Base-by-base conservation (phyloP, 2,797 vertebrate species). In the Gobio occitaniae region DNA sequence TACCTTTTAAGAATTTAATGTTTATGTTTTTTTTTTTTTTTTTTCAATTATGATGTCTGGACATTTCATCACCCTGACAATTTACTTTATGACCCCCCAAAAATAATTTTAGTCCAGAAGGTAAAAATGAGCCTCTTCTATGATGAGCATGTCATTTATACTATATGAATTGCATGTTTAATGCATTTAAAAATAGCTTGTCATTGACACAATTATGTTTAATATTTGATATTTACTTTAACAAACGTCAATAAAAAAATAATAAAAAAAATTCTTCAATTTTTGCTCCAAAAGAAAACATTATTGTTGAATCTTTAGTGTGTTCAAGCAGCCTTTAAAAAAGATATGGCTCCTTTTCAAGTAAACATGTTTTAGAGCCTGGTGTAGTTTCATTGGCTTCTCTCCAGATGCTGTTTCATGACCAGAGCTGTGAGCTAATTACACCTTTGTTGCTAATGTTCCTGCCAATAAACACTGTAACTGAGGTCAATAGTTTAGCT, bases 401-500 rank as follows among this genome's bases (percentile, higher is more conserved):
- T 80, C 77, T 88, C 90, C 90, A 90, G 90, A 90, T 90, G 90
- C 83, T 70, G 82, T 89, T 89, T 89, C 86, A 86, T 89, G 83
- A 84, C 69, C 48, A 29, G 78, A 87, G 77, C 87, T 87, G 89
- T 79, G 86, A 90, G 88, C 87, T 90, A 90, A 90, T 90, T 90
- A 80, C 86, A 88, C 86, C 74, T 86, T 86, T 87, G 90, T 87
- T 76, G 86, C 86, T 90, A 82, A 50, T 88, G 87, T 77, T 88
- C 59, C 91, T 88, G 86, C 88, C 84, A 90, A 90, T 92, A 93
- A 92, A 94, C 91, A 90, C 93, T 89, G 81, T 76, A 86, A 89
- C 81, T 68, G 89, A 93, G 92, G 86, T 91, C 92, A 90, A 47
- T 82, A 90, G 86, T 91, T 91, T 85, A 88, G 88, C 90, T 75